phyloP scores from a whole-genome alignment of 2,113 vertebrate species.

The Forbesichthys papilliferus region DNA sequence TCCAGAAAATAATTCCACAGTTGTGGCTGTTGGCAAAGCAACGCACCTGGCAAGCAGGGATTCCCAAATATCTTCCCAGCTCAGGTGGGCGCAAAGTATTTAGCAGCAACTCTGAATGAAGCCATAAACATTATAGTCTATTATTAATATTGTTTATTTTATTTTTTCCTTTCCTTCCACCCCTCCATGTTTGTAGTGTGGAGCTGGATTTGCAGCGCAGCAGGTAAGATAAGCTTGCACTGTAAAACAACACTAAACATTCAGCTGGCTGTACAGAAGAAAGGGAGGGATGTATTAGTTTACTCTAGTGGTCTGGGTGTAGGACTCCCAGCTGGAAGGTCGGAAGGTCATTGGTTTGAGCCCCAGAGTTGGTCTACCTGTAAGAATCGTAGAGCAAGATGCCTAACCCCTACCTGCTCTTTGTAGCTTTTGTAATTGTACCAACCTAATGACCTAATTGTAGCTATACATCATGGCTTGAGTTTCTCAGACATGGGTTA shows the following conservation, averaged over 20 bases:
- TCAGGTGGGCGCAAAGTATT: slow-evolving; percentile 52
- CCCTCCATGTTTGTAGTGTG: slow-evolving; percentile 66
- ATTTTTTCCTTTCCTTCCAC: slow-evolving; percentile 2
- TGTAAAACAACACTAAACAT: background rate
- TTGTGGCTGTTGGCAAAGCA: slow-evolving; percentile 77
- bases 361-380: too few species aligned
- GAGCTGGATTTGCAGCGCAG: slow-evolving; percentile 74
- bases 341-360: too few species aligned
- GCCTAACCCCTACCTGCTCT: too few species aligned
- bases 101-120: background rate
- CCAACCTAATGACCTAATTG: too few species aligned
- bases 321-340: too few species aligned
- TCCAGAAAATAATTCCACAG: slow-evolving; percentile 65
- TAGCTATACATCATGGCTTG: too few species aligned
- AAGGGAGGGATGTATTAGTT: too few species aligned
- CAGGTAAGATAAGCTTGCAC: slow-evolving; percentile 47
- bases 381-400: too few species aligned
- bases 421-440: too few species aligned
- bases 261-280: too few species aligned
- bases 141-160: background rate
- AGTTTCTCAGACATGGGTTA: too few species aligned
- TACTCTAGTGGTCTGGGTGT: too few species aligned
- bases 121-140: background rate
- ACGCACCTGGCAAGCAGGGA: slow-evolving; percentile 68
- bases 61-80: slow-evolving; percentile 64